Evolutionary conservation across 1,140 invertebrate genomes (phyloP).

Genomic region (Cydia pomonella): DNA sequence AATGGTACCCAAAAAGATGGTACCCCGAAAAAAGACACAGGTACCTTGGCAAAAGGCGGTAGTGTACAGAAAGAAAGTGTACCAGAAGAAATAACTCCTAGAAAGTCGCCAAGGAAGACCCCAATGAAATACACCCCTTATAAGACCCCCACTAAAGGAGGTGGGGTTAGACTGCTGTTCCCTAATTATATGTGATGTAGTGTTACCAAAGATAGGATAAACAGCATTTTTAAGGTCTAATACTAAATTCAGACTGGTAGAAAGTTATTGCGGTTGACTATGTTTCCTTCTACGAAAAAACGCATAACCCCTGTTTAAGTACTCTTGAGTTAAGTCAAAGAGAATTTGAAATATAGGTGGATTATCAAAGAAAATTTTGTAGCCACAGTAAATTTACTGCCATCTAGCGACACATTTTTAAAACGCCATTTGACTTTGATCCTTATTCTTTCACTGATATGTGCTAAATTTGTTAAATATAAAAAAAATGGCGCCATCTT

Average conservation of each 20-base stretch:
- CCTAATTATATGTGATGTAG: conserved; percentile 36
- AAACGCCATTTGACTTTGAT: no score
- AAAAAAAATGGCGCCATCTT: no score
- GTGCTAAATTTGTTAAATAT: no score
- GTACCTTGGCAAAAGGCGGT: neutral
- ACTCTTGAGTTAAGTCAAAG: no score
- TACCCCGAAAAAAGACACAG: neutral
- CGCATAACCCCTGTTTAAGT: no score
- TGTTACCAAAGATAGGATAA: neutral
- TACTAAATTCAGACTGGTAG: neutral
- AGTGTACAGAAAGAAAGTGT: conserved; percentile 25
- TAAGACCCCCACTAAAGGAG: conserved; percentile 50
- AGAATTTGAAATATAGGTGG: no score
- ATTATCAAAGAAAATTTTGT: no score
- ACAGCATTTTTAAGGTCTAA: neutral
- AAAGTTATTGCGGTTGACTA: no score
- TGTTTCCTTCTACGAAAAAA: no score
- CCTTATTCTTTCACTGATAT: no score
- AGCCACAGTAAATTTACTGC: no score
- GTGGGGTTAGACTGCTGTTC: conserved; percentile 61
- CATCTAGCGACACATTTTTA: no score
- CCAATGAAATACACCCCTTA: conserved; percentile 65
- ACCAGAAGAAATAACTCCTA: conserved; percentile 41
- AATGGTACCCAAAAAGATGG: neutral
- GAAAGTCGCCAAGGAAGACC: conserved; percentile 63